A percentile compares a stretch with the other conserved stretches of the same genome.
These are phyloP conservation scores for Pithys albifrons DNA, from an alignment of 2,113 vertebrate species.

Conservation along the genomic window DNA sequence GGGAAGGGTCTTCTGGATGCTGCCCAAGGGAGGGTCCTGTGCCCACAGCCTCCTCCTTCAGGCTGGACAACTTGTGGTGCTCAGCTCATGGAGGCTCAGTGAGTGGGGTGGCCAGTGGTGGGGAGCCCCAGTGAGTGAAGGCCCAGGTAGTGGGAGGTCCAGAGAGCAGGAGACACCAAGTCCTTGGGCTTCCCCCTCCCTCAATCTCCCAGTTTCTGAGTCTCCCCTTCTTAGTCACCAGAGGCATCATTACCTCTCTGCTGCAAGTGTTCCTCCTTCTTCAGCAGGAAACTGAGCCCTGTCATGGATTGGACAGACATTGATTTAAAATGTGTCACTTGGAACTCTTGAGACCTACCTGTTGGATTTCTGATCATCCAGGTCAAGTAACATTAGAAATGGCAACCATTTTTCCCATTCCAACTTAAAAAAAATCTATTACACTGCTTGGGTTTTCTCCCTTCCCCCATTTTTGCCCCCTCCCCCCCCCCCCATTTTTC, in stretches of 20 bases:
- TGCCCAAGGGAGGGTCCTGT: not conserved
- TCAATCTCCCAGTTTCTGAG: not conserved
- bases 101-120: not conserved
- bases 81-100: not conserved
- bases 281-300: not conserved
- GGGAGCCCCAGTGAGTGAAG: not conserved
- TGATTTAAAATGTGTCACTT: not conserved
- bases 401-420: not conserved
- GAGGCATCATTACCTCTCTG: not conserved
- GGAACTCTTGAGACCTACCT: not conserved
- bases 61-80: not conserved
- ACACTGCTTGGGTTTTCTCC: not conserved
- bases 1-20: not conserved
- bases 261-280: not conserved
- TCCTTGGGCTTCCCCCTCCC: not conserved
- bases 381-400: not conserved
- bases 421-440: not conserved
- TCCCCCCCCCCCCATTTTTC: not conserved
- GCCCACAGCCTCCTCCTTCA: not conserved
- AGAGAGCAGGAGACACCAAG: fast-evolving
- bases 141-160: not conserved
- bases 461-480: no score
- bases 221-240: not conserved
- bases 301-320: not conserved
- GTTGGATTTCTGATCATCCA: not conserved